Conservation (phyloP, 2,113 vertebrate genomes). For the Nicator chloris region DNA sequence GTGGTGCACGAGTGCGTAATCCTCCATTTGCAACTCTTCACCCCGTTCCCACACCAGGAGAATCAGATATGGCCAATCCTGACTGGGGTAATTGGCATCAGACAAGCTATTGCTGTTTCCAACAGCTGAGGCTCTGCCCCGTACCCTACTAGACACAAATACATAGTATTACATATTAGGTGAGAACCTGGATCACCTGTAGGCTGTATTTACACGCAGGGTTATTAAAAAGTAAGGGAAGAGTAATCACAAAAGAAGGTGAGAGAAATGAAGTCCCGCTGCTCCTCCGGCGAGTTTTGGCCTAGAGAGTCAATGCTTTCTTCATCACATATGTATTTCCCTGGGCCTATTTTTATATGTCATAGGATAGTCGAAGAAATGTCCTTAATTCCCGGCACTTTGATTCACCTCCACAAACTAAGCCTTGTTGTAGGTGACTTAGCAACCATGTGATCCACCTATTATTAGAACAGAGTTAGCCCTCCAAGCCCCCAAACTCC, state of each 20-base stretch:
- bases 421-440: slow-evolving; percentile 79
- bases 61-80: not conserved
- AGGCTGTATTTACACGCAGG: not conserved
- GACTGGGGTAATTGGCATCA: not conserved
- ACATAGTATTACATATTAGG: not conserved
- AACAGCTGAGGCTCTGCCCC: not conserved
- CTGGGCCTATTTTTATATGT: slow-evolving; percentile 74
- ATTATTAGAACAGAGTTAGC: slow-evolving; percentile 78
- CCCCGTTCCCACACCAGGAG: slow-evolving; percentile 20
- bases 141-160: not conserved
- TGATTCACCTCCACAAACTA: slow-evolving; percentile 78
- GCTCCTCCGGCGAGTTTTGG: slow-evolving; percentile 58
- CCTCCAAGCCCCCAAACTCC: slow-evolving; percentile 66
- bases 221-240: not conserved
- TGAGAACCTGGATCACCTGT: slow-evolving; percentile 23
- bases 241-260: slow-evolving; percentile 6
- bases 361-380: slow-evolving; percentile 70
- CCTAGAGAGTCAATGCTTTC: slow-evolving; percentile 75
- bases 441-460: slow-evolving; percentile 72
- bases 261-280: not conserved
- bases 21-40: slow-evolving; percentile 34
- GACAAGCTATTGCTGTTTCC: not conserved
- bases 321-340: slow-evolving; percentile 82
- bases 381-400: slow-evolving; percentile 75
- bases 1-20: not conserved